Percentiles rank a stretch among this genome's conserved stretches.
Evolutionary conservation across 2,113 vertebrate species (phyloP).

Genomic region (Ariopsis seemanni): DNA sequence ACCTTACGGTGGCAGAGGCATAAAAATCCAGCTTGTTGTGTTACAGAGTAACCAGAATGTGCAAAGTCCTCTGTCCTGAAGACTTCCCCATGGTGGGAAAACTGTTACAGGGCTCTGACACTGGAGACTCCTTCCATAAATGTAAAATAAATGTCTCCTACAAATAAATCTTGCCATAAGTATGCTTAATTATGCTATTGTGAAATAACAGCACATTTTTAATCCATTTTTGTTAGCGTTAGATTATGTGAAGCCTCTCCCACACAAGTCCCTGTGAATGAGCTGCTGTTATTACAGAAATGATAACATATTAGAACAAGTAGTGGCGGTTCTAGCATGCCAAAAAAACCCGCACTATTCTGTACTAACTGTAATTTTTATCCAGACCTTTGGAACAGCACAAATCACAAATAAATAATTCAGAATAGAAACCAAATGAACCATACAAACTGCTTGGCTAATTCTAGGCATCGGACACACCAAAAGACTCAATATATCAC

Average conservation of each 20-base stretch:
- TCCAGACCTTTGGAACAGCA: too few relatives aligned
- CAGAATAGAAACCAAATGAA: too few relatives aligned
- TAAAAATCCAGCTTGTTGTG: not conserved
- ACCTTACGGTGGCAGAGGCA: too few relatives aligned
- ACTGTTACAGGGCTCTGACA: not conserved
- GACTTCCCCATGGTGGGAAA: not conserved
- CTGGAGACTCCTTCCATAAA: not conserved
- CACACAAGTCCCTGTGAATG: not conserved
- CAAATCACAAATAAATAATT: too few relatives aligned
- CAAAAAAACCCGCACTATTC: too few relatives aligned
- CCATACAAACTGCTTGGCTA: too few relatives aligned
- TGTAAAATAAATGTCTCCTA: not conserved
- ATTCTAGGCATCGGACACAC: too few relatives aligned
- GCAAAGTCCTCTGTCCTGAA: not conserved
- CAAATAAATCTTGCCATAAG: not conserved
- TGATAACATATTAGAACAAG: not conserved
- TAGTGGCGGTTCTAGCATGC: too few relatives aligned
- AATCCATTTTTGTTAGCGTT: not conserved
- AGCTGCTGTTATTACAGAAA: not conserved
- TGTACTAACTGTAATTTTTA: too few relatives aligned
- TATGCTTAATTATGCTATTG: too few relatives aligned
- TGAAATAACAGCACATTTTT: not conserved
- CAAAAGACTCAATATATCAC: too few relatives aligned
- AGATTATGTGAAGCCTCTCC: not conserved
- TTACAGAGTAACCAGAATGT: not conserved